Evolutionary conservation across 2,113 vertebrate species (phyloP).

Genomic region (Azemiops feae): DNA sequence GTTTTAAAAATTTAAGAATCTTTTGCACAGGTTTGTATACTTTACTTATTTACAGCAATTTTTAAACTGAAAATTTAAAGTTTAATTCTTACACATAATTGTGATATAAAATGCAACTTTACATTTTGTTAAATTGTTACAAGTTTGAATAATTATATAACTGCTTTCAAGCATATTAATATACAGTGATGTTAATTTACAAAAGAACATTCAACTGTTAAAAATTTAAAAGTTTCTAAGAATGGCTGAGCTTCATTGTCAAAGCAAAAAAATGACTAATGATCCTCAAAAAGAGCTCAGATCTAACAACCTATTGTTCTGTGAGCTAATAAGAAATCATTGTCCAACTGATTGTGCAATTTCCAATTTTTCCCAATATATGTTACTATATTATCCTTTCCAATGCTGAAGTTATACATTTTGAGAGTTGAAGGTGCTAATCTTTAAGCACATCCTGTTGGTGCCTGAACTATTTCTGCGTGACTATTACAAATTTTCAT

Average conservation of each 20-base stretch:
- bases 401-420: constrained; percentile 31
- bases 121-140: constrained; percentile 64
- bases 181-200: constrained; percentile 53
- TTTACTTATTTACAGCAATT: constrained; percentile 59
- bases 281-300: constrained; percentile 14
- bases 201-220: constrained; percentile 53
- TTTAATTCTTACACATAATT: constrained; percentile 58
- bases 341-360: not conserved
- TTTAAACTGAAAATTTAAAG: constrained; percentile 59
- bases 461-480: constrained; percentile 29
- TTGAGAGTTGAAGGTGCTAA: constrained; percentile 41
- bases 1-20: not conserved
- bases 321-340: not conserved
- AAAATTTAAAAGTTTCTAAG: constrained; percentile 55
- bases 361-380: constrained; percentile 30
- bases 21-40: constrained; percentile 68
- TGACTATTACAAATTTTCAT: constrained; percentile 30
- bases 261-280: not conserved
- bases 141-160: constrained; percentile 62
- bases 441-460: constrained; percentile 38
- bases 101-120: constrained; percentile 59
- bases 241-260: constrained; percentile 26
- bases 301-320: not conserved
- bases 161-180: constrained; percentile 55
- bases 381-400: not conserved